These are phyloP conservation scores for Origma solitaria DNA, from an alignment of 2,113 vertebrate genomes.

Conservation along the genomic window DNA sequence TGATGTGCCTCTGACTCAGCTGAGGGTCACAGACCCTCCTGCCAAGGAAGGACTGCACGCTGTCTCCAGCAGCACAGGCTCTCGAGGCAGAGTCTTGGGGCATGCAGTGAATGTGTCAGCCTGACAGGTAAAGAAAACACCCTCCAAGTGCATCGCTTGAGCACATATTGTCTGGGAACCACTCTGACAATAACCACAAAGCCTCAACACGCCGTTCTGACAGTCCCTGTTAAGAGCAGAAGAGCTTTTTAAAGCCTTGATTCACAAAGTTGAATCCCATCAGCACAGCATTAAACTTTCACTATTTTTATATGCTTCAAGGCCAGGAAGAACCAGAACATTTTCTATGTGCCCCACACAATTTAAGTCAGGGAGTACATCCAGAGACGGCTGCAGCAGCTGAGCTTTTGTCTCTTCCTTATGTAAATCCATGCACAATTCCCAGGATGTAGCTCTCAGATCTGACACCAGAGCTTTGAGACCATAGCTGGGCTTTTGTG, in stretches of 20 bases:
- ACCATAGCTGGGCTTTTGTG: not conserved
- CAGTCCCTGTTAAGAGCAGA: not conserved
- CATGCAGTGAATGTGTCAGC: not conserved
- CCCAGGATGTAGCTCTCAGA: not conserved
- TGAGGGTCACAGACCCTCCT: not conserved
- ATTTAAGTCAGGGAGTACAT: not conserved
- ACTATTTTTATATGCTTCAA: not conserved
- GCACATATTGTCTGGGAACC: not conserved
- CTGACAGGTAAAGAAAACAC: not conserved
- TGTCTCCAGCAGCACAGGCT: not conserved
- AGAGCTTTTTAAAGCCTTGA: slow-evolving; percentile 15
- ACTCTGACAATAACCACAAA: not conserved
- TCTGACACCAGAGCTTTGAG: not conserved
- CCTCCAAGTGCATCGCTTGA: not conserved
- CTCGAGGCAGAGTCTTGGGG: not conserved
- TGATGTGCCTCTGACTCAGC: not conserved
- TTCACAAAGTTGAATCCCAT: slow-evolving; percentile 6
- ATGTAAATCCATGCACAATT: not conserved
- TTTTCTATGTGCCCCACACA: not conserved
- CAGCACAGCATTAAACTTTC: not conserved
- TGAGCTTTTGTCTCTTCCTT: not conserved
- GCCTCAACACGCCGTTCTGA: not conserved
- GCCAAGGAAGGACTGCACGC: not conserved
- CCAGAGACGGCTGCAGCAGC: not conserved
- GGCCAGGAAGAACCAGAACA: not conserved